These are phyloP conservation scores for Agrochola litura DNA, from an alignment of 2,888 invertebrate species.

Conservation along the genomic window DNA sequence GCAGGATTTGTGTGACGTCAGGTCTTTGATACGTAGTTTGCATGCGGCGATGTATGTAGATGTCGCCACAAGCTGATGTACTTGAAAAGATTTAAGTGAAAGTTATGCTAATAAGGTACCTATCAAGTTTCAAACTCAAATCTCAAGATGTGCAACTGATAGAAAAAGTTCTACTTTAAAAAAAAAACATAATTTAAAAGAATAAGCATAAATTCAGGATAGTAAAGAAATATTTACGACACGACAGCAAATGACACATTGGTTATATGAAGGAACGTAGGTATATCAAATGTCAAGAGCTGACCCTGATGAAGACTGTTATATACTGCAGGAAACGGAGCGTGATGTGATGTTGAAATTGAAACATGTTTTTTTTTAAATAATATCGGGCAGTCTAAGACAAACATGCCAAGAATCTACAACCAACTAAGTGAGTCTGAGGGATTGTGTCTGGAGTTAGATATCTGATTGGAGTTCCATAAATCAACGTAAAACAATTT, in stretches of 20 bases:
- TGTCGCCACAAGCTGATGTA: too few species aligned
- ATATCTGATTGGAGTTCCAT: not conserved
- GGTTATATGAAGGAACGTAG: conserved; percentile 22
- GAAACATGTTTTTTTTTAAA: not conserved
- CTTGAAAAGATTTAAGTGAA: too few species aligned
- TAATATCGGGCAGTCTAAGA: not conserved
- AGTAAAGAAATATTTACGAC: conserved; percentile 38
- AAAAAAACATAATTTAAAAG: conserved; percentile 4
- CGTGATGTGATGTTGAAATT: not conserved
- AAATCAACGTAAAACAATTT: not conserved
- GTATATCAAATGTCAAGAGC: conserved; percentile 42
- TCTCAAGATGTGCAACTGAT: not conserved
- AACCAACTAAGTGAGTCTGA: not conserved
- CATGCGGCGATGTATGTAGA: too few species aligned
- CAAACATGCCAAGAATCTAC: not conserved
- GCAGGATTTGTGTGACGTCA: too few species aligned
- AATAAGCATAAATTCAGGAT: conserved; percentile 3
- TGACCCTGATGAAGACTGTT: conserved; percentile 26
- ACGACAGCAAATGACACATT: conserved; percentile 36
- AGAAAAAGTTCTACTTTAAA: not conserved
- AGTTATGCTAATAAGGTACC: too few species aligned
- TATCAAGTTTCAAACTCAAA: not conserved
- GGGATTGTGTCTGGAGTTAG: not conserved
- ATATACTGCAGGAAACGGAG: conserved; percentile 9
- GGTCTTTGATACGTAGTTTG: too few species aligned